Percentiles rank a stretch among this genome's conserved stretches.
phyloP scores from a whole-genome alignment of 2,113 vertebrate genomes.

The Mirza zaza region DNA sequence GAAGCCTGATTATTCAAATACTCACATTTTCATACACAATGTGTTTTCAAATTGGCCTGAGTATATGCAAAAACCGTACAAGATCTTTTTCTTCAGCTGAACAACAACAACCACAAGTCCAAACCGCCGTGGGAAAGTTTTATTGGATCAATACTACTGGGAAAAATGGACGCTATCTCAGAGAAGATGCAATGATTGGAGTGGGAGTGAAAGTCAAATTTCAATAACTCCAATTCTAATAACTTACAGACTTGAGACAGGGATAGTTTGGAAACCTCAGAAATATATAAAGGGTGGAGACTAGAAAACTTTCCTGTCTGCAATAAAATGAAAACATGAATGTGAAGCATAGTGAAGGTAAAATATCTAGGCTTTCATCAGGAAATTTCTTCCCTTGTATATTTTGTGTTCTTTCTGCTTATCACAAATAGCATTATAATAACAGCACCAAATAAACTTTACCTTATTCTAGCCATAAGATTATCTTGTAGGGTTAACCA shows the following conservation, averaged over 20 bases:
- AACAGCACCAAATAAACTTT: not conserved
- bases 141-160: constrained; percentile 52
- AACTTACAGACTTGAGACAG: constrained; percentile 52
- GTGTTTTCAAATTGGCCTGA: constrained; percentile 38
- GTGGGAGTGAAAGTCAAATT: not conserved
- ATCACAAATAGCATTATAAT: not conserved
- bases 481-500: not conserved
- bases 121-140: constrained; percentile 56
- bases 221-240: constrained; percentile 39
- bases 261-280: not conserved
- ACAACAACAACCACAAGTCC: constrained; percentile 43
- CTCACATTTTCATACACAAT: constrained; percentile 5
- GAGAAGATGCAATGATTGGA: constrained; percentile 42
- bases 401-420: not conserved
- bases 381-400: not conserved
- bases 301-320: not conserved
- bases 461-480: not conserved
- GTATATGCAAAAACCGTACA: constrained; percentile 42
- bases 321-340: not conserved
- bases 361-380: not conserved
- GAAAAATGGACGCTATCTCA: constrained; percentile 34
- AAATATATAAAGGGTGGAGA: not conserved
- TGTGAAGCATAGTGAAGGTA: not conserved
- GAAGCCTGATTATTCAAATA: constrained; percentile 55
- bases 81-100: constrained; percentile 20